Percentiles rank a stretch among this genome's conserved stretches.
phyloP scores from a whole-genome alignment of 2,113 vertebrate genomes.

The Calcarius ornatus region DNA sequence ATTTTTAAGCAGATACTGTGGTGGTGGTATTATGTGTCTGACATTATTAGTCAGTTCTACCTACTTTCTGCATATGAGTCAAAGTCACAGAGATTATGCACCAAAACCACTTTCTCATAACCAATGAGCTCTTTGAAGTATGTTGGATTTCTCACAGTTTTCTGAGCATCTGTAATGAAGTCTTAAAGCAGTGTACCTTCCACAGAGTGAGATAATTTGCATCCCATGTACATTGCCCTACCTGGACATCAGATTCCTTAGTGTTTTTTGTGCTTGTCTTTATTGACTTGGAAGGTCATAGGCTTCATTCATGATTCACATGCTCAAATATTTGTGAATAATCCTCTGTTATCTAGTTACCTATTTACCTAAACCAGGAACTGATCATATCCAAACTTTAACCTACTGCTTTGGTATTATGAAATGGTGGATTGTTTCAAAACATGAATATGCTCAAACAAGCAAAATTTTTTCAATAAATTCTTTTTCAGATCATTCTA shows the following conservation, averaged over 20 bases:
- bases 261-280: neutral
- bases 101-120: neutral
- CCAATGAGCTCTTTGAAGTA: neutral
- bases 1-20: neutral
- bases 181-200: neutral
- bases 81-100: neutral
- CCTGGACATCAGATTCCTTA: neutral
- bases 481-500: slow-evolving; percentile 70
- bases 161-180: neutral
- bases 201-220: neutral
- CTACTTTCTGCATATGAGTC: neutral
- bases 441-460: slow-evolving; percentile 22
- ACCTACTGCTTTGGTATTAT: slow-evolving; percentile 35
- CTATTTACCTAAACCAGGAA: slow-evolving; percentile 43
- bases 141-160: neutral
- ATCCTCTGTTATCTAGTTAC: slow-evolving; percentile 44
- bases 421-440: slow-evolving; percentile 27
- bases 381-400: slow-evolving; percentile 45
- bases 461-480: neutral
- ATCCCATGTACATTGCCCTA: neutral
- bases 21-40: neutral
- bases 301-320: slow-evolving; percentile 34
- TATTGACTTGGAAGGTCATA: slow-evolving; percentile 14
- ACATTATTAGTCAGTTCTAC: neutral
- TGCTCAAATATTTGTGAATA: slow-evolving; percentile 61